Evolutionary conservation across 2,888 invertebrate genomes (phyloP).

Genomic region (Penaeus monodon): DNA sequence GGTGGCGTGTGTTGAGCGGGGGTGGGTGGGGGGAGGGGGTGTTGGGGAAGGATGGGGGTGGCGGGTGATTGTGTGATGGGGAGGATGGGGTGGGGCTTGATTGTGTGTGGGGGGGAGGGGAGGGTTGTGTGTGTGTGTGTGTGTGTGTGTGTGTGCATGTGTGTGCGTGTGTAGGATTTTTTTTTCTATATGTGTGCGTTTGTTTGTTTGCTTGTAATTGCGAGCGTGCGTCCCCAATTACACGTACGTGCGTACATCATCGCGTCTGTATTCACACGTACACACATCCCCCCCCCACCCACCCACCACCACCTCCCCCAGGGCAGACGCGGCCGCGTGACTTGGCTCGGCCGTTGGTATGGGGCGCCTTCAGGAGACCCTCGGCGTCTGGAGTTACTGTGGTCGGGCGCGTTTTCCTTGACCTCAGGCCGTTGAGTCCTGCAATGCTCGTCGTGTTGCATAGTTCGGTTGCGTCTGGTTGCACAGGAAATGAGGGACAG

Average conservation of each 20-base stretch:
- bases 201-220: background rate
- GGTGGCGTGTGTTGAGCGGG: background rate
- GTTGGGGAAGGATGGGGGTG: background rate
- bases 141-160: conserved; percentile 20
- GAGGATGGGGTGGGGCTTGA: too few species aligned
- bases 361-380: too few species aligned
- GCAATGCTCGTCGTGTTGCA: too few species aligned
- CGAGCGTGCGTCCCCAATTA: background rate
- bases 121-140: background rate
- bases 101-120: too few species aligned
- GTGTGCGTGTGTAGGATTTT: background rate
- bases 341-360: background rate
- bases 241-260: background rate
- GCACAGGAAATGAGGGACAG: too few species aligned
- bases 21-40: background rate
- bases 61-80: too few species aligned
- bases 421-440: too few species aligned
- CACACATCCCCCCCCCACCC: background rate
- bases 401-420: too few species aligned
- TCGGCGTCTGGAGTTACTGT: too few species aligned
- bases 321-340: too few species aligned
- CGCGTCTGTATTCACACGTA: background rate
- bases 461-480: too few species aligned
- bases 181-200: background rate
- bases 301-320: too few species aligned